Evolutionary conservation across 2,797 vertebrate species (phyloP).

Genomic region (Silurus lanzhouensis): DNA sequence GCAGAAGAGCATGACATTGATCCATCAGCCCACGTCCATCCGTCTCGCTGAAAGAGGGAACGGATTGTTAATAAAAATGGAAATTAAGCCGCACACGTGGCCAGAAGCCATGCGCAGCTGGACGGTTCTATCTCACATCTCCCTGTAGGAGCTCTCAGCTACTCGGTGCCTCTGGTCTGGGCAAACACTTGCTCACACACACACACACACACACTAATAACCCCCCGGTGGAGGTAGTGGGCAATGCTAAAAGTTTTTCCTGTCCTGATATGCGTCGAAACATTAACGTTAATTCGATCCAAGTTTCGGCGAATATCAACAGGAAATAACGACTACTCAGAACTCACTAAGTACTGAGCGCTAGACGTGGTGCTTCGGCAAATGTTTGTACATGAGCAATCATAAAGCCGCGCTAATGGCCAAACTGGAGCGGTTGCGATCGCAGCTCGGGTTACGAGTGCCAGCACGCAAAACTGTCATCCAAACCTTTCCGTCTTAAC

Average conservation of each 20-base stretch:
- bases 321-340: constrained; percentile 62
- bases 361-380: background rate
- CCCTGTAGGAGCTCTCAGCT: constrained; percentile 36
- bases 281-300: constrained; percentile 65
- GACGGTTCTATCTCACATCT: constrained; percentile 44
- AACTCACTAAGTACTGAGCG: background rate
- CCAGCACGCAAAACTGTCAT: constrained; percentile 17
- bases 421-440: constrained; percentile 5
- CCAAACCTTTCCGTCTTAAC: constrained; percentile 19
- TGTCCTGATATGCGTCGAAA: constrained; percentile 64
- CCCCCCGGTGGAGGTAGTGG: constrained; percentile 47
- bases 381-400: background rate
- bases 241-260: constrained; percentile 66
- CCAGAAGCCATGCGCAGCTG: constrained; percentile 36
- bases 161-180: constrained; percentile 35
- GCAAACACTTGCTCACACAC: constrained; percentile 36
- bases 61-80: constrained; percentile 82
- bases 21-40: constrained; percentile 71
- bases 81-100: constrained; percentile 71
- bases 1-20: constrained; percentile 73
- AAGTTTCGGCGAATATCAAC: constrained; percentile 19
- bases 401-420: background rate
- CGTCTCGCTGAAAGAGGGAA: constrained; percentile 75
- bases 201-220: constrained; percentile 50
- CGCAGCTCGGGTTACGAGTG: constrained; percentile 5